Percentiles rank a stretch among this genome's conserved stretches.
Evolutionary conservation across 2,797 vertebrate species (phyloP).

Genomic region (Rhinatrema bivittatum): DNA sequence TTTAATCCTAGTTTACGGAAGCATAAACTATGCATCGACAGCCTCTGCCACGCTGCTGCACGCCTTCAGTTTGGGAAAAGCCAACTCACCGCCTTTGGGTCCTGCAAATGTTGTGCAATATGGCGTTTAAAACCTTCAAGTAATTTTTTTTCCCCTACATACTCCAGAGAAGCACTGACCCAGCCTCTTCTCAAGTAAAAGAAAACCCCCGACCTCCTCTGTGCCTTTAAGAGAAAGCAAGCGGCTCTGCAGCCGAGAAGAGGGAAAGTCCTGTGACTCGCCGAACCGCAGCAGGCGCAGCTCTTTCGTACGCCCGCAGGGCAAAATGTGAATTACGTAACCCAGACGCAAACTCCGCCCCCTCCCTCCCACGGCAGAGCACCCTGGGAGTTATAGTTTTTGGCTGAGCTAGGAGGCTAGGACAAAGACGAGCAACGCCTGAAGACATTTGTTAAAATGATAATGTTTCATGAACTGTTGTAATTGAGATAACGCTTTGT

Average conservation of each 20-base stretch:
- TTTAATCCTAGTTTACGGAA: no score
- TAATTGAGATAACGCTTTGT: no score
- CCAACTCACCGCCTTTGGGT: slow-evolving; percentile 9
- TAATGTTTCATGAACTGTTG: no score
- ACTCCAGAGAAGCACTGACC: neutral
- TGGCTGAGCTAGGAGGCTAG: no score
- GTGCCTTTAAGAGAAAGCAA: slow-evolving; percentile 17
- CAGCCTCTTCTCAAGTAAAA: no score
- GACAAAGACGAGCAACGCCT: no score
- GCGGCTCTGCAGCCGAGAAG: neutral
- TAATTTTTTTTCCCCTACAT: neutral
- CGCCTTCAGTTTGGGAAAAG: neutral
- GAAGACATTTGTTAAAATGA: no score
- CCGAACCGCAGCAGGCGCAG: neutral
- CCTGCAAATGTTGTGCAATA: slow-evolving; percentile 5
- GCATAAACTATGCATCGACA: no score
- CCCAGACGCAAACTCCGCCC: neutral
- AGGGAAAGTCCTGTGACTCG: neutral
- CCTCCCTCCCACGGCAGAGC: slow-evolving; percentile 5
- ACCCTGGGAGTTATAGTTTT: slow-evolving; percentile 31
- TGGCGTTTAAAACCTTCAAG: slow-evolving; percentile 5
- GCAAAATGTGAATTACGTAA: neutral
- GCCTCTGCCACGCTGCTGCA: no score
- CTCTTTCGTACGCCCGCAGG: slow-evolving; percentile 5
- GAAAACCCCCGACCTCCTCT: neutral